Base-by-base conservation (phyloP, 2,888 invertebrate species). In the Yponomeuta plumbellus region DNA sequence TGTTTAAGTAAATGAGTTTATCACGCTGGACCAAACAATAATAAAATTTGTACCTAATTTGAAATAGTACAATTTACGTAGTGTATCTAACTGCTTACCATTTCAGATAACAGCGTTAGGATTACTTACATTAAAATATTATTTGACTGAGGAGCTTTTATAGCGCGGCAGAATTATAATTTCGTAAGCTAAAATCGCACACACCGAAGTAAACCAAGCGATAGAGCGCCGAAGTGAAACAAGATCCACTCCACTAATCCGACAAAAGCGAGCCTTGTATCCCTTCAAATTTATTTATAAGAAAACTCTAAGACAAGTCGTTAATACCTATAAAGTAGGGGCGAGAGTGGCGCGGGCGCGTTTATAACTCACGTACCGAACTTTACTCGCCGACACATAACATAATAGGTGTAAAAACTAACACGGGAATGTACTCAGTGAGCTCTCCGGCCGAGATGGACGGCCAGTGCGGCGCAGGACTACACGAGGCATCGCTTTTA, bases 211-310 rank as follows among this genome's bases (percentile, higher is more conserved):
- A 84, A 66, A 64, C 67, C 66, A 83, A 83, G 82, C 87, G 84
- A 81, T 86, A 82, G 80, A 82, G 83, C 87, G 88, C 89, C 89
- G 88, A 89, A 89, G 86, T 90, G 91, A 88, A 91, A 91, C 91
- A 90, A 88, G 90, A 91, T 91, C 90, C 90, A 88, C 88, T 90
- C 86, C 80, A 88, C 90, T 91, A 91, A 91, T 91, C 90, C 91
- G 85, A 91, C 91, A 91, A 91, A 91, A 89, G 90, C 90, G 88
- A 90, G 88, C 88, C 90, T 89, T 91, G 91, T 91, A 88, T 88
- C 91, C 91, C 89, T 91, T 91, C 91, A 91, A 91, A 91, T 91
- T 91, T 91, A 91, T 91, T 91, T 91, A 91, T 91, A 91, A 91
- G 91, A 91, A 91, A 91, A 91, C 90, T 90, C 91, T 91, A 86